A percentile compares a stretch with the other conserved stretches of the same genome.
These are phyloP conservation scores for Zele albiditarsus DNA, from an alignment of 2,888 invertebrate genomes.

Conservation along the genomic window DNA sequence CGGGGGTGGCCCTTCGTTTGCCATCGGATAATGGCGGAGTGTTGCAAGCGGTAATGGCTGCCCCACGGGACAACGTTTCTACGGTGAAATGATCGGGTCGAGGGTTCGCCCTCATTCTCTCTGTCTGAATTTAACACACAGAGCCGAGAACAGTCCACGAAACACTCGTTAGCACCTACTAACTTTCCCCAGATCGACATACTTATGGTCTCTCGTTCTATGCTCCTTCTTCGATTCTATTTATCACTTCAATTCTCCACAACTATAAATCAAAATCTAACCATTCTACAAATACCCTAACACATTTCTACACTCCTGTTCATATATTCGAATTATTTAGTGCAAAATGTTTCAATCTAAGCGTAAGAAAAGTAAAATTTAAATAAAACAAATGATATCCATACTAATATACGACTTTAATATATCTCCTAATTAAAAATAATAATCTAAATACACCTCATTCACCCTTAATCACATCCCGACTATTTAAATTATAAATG, in stretches of 20 bases:
- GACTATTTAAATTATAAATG: slow-evolving; percentile 15
- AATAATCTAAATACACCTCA: no score
- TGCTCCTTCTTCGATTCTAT: slow-evolving; percentile 25
- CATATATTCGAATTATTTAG: no score
- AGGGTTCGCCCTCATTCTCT: slow-evolving; percentile 26
- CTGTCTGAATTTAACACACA: slow-evolving; percentile 6
- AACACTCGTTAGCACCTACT: slow-evolving; percentile 67
- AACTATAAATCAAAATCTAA: slow-evolving; percentile 1
- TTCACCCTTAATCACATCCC: no score
- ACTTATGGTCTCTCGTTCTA: slow-evolving; percentile 29
- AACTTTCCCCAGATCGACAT: slow-evolving; percentile 56
- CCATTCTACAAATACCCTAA: slow-evolving; percentile 1
- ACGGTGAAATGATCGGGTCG: slow-evolving; percentile 35
- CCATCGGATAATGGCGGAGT: slow-evolving; percentile 59
- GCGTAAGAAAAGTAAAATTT: no score
- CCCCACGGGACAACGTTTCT: slow-evolving; percentile 58
- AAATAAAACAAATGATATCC: no score
- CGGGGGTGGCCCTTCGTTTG: slow-evolving; percentile 45
- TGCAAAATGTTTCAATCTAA: no score
- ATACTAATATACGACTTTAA: no score
- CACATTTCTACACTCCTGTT: neutral
- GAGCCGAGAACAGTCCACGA: slow-evolving; percentile 45
- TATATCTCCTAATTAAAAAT: no score
- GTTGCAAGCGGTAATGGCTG: slow-evolving; percentile 60
- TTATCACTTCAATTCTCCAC: slow-evolving; percentile 3